phyloP scores from a whole-genome alignment of 1,140 invertebrate species.

The Holotrichia oblita region DNA sequence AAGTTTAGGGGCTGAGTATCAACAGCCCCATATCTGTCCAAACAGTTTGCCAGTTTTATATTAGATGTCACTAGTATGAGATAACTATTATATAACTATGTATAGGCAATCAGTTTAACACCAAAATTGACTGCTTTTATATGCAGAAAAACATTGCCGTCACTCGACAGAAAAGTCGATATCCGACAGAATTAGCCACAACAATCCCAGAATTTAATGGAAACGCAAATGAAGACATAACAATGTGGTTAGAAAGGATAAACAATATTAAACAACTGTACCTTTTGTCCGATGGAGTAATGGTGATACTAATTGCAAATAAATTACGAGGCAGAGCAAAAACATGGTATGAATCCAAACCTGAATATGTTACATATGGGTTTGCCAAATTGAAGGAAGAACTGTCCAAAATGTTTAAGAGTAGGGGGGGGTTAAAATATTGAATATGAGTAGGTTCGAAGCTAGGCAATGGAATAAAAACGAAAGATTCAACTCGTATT shows the following conservation, averaged over 20 bases:
- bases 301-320: not conserved
- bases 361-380: slow-evolving; percentile 2
- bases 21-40: too few relatives aligned
- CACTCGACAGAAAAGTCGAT: not conserved
- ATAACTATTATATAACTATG: too few relatives aligned
- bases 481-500: not conserved
- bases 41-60: too few relatives aligned
- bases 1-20: too few relatives aligned
- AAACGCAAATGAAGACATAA: slow-evolving; percentile 10
- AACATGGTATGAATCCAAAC: slow-evolving; percentile 12
- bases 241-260: slow-evolving; percentile 12
- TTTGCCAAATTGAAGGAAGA: not conserved
- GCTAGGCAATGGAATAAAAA: slow-evolving; percentile 6
- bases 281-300: not conserved
- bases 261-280: not conserved
- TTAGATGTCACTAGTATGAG: too few relatives aligned
- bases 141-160: too few relatives aligned
- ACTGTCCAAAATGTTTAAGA: slow-evolving; percentile 13
- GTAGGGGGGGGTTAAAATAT: not conserved
- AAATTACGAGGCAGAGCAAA: slow-evolving; percentile 4
- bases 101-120: too few relatives aligned
- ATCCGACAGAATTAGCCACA: slow-evolving; percentile 4
- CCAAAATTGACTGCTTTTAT: too few relatives aligned
- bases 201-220: slow-evolving; percentile 5
- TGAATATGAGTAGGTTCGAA: not conserved